Conservation (phyloP, 2,797 vertebrate genomes). For the Miichthys miiuy region DNA sequence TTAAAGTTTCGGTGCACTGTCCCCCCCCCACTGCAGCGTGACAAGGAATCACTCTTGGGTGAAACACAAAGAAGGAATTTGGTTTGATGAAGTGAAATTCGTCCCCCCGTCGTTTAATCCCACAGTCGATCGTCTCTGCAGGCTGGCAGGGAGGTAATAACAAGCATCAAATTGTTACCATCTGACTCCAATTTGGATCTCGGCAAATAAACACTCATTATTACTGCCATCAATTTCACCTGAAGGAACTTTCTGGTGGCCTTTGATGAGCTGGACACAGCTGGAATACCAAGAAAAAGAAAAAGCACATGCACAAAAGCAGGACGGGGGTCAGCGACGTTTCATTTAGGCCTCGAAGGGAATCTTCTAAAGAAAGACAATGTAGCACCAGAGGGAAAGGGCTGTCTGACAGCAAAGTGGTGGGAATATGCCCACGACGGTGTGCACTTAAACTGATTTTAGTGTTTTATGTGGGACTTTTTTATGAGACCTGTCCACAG, state of each 20-base stretch:
- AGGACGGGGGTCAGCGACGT: not conserved
- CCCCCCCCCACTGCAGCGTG: too few relatives aligned
- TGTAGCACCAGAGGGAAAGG: too few relatives aligned
- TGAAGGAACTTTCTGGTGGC: not conserved
- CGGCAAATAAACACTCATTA: conserved; percentile 28
- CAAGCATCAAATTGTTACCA: conserved; percentile 21
- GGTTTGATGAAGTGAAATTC: not conserved
- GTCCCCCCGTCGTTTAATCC: not conserved
- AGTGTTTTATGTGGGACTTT: too few relatives aligned
- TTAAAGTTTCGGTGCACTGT: fast-evolving
- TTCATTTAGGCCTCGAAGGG: not conserved
- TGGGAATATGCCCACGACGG: too few relatives aligned
- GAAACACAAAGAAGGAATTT: not conserved
- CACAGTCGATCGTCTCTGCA: not conserved
- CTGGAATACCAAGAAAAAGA: not conserved
- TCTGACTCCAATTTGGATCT: conserved; percentile 35
- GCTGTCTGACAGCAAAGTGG: too few relatives aligned
- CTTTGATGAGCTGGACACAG: conserved; percentile 7
- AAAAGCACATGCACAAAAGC: not conserved
- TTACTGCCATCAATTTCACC: conserved; percentile 11
- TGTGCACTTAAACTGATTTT: too few relatives aligned
- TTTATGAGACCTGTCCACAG: too few relatives aligned
- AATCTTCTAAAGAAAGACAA: not conserved
- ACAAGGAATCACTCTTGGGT: not conserved
- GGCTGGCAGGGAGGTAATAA: not conserved